Conservation (phyloP, 1,140 invertebrate species). For the Bombus fervidus region DNA sequence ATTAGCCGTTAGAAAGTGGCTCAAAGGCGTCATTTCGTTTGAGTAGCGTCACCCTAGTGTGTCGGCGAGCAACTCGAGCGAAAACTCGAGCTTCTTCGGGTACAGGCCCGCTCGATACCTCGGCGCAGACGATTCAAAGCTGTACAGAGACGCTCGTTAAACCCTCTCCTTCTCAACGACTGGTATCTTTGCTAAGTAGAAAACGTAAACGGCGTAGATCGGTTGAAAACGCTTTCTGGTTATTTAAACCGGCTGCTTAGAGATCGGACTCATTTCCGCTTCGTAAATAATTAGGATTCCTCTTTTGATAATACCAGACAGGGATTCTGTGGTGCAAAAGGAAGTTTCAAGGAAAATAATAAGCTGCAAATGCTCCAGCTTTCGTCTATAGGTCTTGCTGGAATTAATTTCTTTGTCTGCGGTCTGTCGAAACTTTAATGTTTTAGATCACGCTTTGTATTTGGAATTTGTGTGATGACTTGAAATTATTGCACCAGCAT, state of each 20-base stretch:
- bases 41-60: not conserved
- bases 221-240: not conserved
- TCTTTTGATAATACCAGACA: not conserved
- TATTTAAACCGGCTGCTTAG: not conserved
- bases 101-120: not conserved
- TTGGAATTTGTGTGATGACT: too few species aligned
- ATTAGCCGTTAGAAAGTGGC: constrained; percentile 4
- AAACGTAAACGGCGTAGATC: not conserved
- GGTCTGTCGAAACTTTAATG: too few species aligned
- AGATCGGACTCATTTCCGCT: not conserved
- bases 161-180: not conserved
- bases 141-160: not conserved
- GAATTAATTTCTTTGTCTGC: too few species aligned
- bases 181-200: not conserved
- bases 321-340: not conserved
- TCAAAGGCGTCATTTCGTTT: constrained; percentile 31
- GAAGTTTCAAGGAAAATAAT: not conserved
- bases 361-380: not conserved
- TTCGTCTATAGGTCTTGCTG: too few species aligned
- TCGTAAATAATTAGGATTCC: constrained; percentile 9
- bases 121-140: not conserved
- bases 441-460: too few species aligned
- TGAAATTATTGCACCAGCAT: too few species aligned
- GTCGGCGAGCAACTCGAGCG: not conserved
- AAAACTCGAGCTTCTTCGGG: not conserved